These are phyloP conservation scores for Columba livia DNA, from an alignment of 2,113 vertebrate species.

Conservation along the genomic window DNA sequence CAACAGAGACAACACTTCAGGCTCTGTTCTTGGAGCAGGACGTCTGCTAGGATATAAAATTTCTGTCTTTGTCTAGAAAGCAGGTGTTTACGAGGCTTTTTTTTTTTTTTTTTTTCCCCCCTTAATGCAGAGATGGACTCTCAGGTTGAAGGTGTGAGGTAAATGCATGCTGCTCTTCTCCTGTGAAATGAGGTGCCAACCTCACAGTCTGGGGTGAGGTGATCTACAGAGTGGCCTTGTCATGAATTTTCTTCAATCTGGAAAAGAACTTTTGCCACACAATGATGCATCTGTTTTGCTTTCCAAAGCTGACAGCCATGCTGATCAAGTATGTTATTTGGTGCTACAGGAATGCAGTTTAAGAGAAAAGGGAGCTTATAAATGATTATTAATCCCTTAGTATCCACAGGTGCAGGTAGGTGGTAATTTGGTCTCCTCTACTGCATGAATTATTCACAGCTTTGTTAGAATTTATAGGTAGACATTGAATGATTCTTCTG, in stretches of 20 bases:
- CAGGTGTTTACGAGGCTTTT: background rate
- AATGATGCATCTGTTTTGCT: background rate
- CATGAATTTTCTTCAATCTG: background rate
- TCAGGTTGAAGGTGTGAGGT: background rate
- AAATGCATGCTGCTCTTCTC: background rate
- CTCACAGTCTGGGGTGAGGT: background rate
- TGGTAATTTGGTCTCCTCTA: conserved; percentile 14
- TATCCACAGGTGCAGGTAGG: background rate
- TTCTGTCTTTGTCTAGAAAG: background rate
- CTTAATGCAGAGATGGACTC: background rate
- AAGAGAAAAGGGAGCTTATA: background rate
- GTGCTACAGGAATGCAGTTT: background rate
- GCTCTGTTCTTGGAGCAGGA: background rate
- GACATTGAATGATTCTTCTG: background rate
- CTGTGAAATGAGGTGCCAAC: background rate
- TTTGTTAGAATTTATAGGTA: background rate
- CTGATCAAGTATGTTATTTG: background rate
- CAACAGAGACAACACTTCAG: background rate
- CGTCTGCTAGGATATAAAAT: background rate
- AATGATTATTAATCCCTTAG: background rate
- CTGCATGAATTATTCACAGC: conserved; percentile 35
- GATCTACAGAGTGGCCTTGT: background rate
- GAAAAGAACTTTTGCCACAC: background rate
- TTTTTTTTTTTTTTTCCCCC: background rate
- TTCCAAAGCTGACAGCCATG: background rate